Percentiles rank a stretch among this genome's conserved stretches.
Conservation (phyloP, 2,113 vertebrate genomes). For the Cavia aperea region DNA sequence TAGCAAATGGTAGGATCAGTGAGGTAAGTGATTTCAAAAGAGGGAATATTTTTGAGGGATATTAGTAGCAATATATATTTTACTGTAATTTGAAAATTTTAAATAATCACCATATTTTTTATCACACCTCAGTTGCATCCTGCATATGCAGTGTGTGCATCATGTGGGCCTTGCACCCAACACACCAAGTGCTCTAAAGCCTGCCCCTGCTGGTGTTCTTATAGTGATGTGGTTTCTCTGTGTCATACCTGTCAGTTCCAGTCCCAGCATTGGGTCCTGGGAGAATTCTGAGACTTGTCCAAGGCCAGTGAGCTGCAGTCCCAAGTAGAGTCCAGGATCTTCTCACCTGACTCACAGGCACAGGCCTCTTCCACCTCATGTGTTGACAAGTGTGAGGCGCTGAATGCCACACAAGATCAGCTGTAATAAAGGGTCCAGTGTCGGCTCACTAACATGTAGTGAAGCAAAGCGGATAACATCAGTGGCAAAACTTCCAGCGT, state of each 20-base stretch:
- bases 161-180: too few species aligned
- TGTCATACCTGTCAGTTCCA: not conserved
- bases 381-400: not conserved
- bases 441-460: not conserved
- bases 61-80: not conserved
- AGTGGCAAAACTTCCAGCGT: not conserved
- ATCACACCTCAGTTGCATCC: not conserved
- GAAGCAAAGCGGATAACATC: not conserved
- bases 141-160: not conserved
- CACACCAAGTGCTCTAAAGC: not conserved
- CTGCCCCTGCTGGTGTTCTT: not conserved
- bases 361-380: not conserved
- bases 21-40: not conserved
- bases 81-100: not conserved
- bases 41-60: not conserved
- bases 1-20: not conserved
- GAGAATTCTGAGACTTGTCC: not conserved
- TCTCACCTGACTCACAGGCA: not conserved
- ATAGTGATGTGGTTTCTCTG: not conserved
- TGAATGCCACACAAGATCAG: not conserved
- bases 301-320: not conserved
- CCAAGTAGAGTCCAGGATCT: not conserved
- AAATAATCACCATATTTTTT: not conserved
- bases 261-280: not conserved
- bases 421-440: not conserved